Conservation (phyloP, 2,113 vertebrate species). For the Neolamprologus brichardi region DNA sequence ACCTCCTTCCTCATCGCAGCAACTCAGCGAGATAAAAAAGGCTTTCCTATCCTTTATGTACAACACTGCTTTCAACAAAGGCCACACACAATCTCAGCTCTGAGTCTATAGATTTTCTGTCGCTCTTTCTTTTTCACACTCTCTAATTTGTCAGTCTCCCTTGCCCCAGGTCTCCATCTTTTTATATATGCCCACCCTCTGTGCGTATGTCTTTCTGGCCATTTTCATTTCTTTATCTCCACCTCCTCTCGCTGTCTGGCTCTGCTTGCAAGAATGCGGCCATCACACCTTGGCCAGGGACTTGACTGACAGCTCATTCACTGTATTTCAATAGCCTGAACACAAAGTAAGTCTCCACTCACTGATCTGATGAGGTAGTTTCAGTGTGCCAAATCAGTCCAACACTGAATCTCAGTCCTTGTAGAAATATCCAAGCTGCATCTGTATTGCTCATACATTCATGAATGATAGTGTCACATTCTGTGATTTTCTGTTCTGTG, state of each 20-base stretch:
- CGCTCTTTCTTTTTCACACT: constrained; percentile 11
- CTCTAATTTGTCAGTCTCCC: constrained; percentile 45
- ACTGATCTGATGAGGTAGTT: neutral
- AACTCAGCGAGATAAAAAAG: constrained; percentile 40
- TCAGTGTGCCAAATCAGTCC: neutral
- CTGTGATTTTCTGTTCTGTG: neutral
- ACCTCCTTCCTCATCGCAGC: constrained; percentile 8
- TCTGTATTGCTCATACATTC: neutral
- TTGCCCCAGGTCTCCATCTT: neutral
- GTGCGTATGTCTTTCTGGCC: neutral
- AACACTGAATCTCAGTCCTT: neutral
- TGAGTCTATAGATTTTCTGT: constrained; percentile 47
- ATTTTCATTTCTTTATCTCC: constrained; percentile 15
- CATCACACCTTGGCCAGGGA: neutral
- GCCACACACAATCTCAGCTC: constrained; percentile 28
- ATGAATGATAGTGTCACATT: neutral
- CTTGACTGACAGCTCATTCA: neutral
- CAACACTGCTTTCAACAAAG: constrained; percentile 20
- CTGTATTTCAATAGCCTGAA: neutral
- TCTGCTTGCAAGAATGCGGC: neutral
- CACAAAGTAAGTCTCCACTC: constrained; percentile 6
- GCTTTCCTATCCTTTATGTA: constrained; percentile 38
- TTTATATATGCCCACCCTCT: neutral
- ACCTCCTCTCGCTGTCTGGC: neutral
- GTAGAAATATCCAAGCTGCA: neutral